phyloP scores from a whole-genome alignment of 1,140 invertebrate species.

The Drosophila pectinifera region DNA sequence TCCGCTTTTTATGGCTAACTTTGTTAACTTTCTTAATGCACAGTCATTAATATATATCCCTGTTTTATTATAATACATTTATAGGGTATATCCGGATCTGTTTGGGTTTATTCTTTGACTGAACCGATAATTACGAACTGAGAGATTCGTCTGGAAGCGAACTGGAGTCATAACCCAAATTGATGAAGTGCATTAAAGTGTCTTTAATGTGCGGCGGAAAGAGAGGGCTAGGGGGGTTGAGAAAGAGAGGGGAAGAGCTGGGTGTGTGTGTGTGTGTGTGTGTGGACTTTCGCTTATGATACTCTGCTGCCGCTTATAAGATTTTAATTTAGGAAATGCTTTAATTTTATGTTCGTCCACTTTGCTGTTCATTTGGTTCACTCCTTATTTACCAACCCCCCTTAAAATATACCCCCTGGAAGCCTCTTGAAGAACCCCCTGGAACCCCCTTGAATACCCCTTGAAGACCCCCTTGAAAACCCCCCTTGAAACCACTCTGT shows the following conservation, averaged over 20 bases:
- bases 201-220: conserved; percentile 64
- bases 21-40: no score
- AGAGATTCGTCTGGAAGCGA: conserved; percentile 45
- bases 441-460: neutral
- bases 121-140: conserved; percentile 55
- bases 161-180: conserved; percentile 70
- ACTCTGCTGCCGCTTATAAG: conserved; percentile 25
- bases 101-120: neutral
- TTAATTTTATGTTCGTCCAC: conserved; percentile 49
- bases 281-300: neutral
- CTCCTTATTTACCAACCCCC: neutral
- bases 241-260: neutral
- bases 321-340: conserved; percentile 69
- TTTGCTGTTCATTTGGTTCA: conserved; percentile 42
- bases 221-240: neutral
- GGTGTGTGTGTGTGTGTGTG: no score
- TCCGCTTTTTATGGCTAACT: no score
- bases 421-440: no score
- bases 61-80: neutral
- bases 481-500: conserved; percentile 12
- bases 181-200: conserved; percentile 80
- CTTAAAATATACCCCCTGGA: no score
- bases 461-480: no score
- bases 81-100: conserved; percentile 1
- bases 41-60: no score